These are phyloP conservation scores for Hydraecia micacea DNA, from an alignment of 2,888 invertebrate genomes.

Conservation along the genomic window DNA sequence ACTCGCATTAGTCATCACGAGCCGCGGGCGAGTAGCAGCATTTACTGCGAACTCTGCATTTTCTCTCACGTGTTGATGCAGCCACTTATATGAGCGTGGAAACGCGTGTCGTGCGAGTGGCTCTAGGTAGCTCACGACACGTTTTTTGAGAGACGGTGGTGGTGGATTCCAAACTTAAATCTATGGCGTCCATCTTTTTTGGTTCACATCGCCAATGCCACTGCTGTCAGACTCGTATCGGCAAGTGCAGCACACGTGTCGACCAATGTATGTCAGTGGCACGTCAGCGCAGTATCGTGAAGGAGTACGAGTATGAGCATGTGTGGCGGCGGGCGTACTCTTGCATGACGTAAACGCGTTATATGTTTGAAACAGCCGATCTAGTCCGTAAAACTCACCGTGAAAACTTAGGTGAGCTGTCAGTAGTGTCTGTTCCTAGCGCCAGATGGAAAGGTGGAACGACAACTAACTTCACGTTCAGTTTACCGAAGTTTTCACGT, in stretches of 20 bases:
- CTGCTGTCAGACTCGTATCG: neutral
- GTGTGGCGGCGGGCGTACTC: neutral
- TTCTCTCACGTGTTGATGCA: neutral
- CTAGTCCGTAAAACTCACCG: neutral
- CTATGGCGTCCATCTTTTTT: neutral
- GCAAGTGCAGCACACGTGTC: neutral
- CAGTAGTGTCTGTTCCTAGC: too few species aligned
- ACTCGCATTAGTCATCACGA: neutral
- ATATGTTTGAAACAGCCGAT: neutral
- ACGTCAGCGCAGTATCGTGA: neutral
- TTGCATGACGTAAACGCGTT: constrained; percentile 13
- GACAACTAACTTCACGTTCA: neutral
- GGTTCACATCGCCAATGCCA: neutral
- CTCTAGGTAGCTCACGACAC: neutral
- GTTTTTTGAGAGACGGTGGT: neutral
- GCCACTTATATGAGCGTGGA: neutral
- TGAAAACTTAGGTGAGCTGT: neutral
- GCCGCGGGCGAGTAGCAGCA: neutral
- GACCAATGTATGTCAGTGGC: neutral
- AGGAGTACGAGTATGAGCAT: neutral
- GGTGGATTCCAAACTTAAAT: neutral
- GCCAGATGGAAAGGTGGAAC: neutral
- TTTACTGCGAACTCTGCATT: neutral
- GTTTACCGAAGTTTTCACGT: neutral
- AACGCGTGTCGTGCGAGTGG: neutral